Evolutionary conservation across 2,113 vertebrate species (phyloP), one percentile per base, ranked within the genome.

Genomic region (Helogale parvula): DNA sequence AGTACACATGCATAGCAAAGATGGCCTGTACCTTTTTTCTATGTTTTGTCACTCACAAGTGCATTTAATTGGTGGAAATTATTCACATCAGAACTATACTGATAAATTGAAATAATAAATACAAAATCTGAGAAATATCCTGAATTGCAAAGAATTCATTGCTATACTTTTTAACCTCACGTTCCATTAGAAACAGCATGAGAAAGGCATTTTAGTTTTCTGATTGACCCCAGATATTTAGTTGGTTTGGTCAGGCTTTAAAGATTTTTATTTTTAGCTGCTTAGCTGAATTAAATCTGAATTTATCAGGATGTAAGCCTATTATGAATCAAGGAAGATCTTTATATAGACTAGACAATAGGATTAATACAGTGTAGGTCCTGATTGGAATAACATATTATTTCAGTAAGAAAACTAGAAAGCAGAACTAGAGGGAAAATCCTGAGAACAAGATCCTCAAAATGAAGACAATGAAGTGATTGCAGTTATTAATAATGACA

Each of bases 161-260:
- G 93, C 96, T 63, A 6, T 0, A 19, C 31, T 72, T 87, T 87
- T 84, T 94, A 93, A 97, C 97, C 96, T 63, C 84, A 63, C 57
- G 93, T 95, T 95, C 93, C 91, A 91, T 95, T 82, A 45, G 71
- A 52, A 93, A 92, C 50, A 88, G 83, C 66, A 80, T 0, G 38
- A 97, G 88, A 94, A 95, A 97, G 31, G 41, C 93, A 77, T 85
- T 82, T 81, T 35, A 84, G 72, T 88, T 86, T 90, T 79, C 82
- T 29, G 72, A 38, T 45, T 88, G 91, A 96, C 97, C 89, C 77
- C 86, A 85, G 93, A 98, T 97, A 93, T 52, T 95, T 97, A 79
- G 69, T 21, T 29, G 95, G 60, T 96, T 91, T 63, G 66, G 35
- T 93, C 60, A 93, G 86, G 21, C 81, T 85, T 93, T 95, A 95